Conservation (phyloP, 2,888 invertebrate genomes). For the Lacanobia oleracea region DNA sequence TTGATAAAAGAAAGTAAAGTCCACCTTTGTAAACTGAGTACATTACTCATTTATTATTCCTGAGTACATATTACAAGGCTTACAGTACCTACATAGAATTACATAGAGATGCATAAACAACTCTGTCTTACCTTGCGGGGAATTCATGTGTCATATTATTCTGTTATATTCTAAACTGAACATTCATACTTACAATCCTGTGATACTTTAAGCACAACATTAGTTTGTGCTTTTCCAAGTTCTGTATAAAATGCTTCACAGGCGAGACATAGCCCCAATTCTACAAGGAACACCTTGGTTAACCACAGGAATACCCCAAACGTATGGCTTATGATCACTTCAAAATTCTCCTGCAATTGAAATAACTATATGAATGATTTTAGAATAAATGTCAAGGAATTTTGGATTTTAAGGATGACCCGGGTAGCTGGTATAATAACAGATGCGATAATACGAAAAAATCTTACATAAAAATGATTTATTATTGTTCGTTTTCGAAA, state of each 20-base stretch:
- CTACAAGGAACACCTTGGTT: conserved; percentile 35
- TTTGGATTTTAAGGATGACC: no score
- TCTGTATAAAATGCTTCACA: conserved; percentile 49
- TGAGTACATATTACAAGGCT: neutral
- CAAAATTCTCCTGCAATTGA: conserved; percentile 21
- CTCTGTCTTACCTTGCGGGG: neutral
- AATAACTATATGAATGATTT: neutral
- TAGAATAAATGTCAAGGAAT: neutral
- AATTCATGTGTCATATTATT: neutral
- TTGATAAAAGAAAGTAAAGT: no score
- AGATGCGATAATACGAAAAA: no score
- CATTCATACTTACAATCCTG: conserved; percentile 44
- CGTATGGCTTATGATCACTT: conserved; percentile 22
- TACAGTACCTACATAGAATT: no score
- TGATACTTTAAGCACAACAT: conserved; percentile 33
- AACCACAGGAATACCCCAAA: conserved; percentile 46
- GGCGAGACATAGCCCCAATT: conserved; percentile 41
- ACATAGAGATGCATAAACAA: no score
- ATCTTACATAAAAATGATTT: no score
- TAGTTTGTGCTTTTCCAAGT: conserved; percentile 24
- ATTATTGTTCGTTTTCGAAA: no score
- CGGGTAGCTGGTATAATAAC: no score
- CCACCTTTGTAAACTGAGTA: no score
- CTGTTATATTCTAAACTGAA: neutral
- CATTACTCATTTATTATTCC: no score